phyloP scores from a whole-genome alignment of 2,888 invertebrate species.

The Schizotus pectinicornis region DNA sequence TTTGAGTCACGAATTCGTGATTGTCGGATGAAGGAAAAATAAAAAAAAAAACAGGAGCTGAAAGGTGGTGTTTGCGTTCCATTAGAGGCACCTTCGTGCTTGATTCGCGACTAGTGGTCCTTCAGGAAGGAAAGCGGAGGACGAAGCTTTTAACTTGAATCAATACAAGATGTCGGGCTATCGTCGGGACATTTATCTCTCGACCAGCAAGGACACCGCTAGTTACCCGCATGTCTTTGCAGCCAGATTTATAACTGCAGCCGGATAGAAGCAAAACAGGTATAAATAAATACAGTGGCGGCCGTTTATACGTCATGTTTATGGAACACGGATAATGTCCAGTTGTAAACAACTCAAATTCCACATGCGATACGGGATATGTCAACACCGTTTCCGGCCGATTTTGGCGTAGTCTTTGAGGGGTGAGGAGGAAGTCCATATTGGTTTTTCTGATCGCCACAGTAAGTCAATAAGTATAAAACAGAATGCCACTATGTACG shows the following conservation, averaged over 20 bases:
- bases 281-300: slow-evolving; percentile 44
- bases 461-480: too few relatives aligned
- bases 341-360: too few relatives aligned
- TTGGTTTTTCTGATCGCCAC: too few relatives aligned
- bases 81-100: slow-evolving; percentile 28
- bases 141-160: slow-evolving; percentile 57
- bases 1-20: too few relatives aligned
- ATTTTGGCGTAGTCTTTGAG: too few relatives aligned
- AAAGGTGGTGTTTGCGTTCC: slow-evolving; percentile 32
- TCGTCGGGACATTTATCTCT: slow-evolving; percentile 56
- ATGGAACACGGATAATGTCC: slow-evolving; percentile 8
- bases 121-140: slow-evolving; percentile 46
- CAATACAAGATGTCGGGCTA: slow-evolving; percentile 56
- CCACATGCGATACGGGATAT: too few relatives aligned
- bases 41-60: slow-evolving; percentile 9
- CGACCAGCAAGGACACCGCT: slow-evolving; percentile 50
- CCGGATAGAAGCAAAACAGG: slow-evolving; percentile 51
- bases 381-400: too few relatives aligned
- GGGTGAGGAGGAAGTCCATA: too few relatives aligned
- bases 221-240: slow-evolving; percentile 52
- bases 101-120: slow-evolving; percentile 29
- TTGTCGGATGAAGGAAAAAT: slow-evolving; percentile 2
- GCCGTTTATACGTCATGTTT: slow-evolving; percentile 26
- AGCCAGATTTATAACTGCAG: slow-evolving; percentile 47
- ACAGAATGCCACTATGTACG: too few relatives aligned